phyloP scores from a whole-genome alignment of 2,888 invertebrate genomes.

The Escarpia spicata region DNA sequence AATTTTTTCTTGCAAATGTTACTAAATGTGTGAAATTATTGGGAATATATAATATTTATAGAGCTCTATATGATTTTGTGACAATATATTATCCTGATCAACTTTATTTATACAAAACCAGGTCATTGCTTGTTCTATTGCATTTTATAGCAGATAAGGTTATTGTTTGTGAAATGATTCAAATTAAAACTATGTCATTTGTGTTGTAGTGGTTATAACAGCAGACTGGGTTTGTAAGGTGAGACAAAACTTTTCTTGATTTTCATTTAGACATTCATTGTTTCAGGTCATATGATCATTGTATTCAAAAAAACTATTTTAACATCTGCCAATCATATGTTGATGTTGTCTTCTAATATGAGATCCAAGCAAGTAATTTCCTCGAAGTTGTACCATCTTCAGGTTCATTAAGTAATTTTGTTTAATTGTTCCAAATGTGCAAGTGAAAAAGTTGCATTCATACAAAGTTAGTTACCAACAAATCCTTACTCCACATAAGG shows the following conservation, averaged over 20 bases:
- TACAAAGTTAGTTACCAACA: too few relatives aligned
- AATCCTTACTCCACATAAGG: too few relatives aligned
- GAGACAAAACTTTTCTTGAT: conserved; percentile 3
- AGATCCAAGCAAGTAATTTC: too few relatives aligned
- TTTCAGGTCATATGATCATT: background rate
- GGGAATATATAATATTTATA: background rate
- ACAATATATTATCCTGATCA: background rate
- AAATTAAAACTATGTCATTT: background rate
- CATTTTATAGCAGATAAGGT: background rate
- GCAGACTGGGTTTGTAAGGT: conserved; percentile 57
- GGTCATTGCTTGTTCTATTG: background rate
- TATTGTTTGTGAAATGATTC: background rate
- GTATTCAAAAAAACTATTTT: background rate
- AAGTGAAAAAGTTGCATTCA: too few relatives aligned
- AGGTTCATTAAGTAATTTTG: too few relatives aligned
- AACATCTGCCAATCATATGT: background rate
- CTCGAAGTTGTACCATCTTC: too few relatives aligned
- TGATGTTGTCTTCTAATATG: background rate
- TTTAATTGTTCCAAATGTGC: too few relatives aligned
- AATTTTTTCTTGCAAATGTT: background rate
- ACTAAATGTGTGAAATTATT: background rate
- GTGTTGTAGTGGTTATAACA: conserved; percentile 51
- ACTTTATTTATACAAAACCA: background rate
- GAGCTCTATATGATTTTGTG: background rate
- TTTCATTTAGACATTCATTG: background rate